Base-by-base conservation (phyloP, 2,113 vertebrate species). In the Equus quagga region DNA sequence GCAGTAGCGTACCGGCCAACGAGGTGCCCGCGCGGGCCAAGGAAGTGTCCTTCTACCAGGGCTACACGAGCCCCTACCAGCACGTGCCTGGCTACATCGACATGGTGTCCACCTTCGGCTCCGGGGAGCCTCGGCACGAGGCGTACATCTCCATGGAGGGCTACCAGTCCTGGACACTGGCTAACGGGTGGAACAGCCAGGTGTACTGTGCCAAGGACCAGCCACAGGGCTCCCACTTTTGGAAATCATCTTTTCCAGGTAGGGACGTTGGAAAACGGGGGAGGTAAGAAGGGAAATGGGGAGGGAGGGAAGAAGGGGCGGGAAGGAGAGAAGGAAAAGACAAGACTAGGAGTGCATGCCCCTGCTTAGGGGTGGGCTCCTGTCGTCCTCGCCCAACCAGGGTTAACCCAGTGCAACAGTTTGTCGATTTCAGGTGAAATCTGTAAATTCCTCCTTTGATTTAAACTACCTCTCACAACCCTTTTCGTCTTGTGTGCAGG, bases 181-280 rank as follows among this genome's bases (percentile, higher is more conserved):
- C 99, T 98, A 99, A 99, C 98, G 99, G 99, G 96, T 99, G 99
- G 99, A 99, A 99, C 98, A 98, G 99, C 97, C 99, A 99, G 98
- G 98, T 99, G 97, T 99, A 99, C 98, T 99, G 99, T 98, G 97
- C 98, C 92, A 99, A 99, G 98, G 99, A 99, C 97, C 99, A 99
- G 98, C 98, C 99, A 33, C 99, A 99, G 98, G 98, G 98, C 94
- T 99, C 99, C 70, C 99, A 99, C 97, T 99, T 99, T 96, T 99
- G 99, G 99, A 99, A 99, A 97, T 99, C 99, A 44, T 99, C 99
- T 96, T 98, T 99, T 98, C 98, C 99, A 99, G 99, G 99, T 99
- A 99, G 97, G 98, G 81, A 83, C 36, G 4, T 46, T 12, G 76
- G 72, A 15, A 23, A 46, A 26, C 78, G 17, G 56, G 73, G 80